Percentiles rank a stretch among this genome's conserved stretches.
Evolutionary conservation across 2,888 invertebrate genomes (phyloP).

Genomic region (Drosophila anomalata): DNA sequence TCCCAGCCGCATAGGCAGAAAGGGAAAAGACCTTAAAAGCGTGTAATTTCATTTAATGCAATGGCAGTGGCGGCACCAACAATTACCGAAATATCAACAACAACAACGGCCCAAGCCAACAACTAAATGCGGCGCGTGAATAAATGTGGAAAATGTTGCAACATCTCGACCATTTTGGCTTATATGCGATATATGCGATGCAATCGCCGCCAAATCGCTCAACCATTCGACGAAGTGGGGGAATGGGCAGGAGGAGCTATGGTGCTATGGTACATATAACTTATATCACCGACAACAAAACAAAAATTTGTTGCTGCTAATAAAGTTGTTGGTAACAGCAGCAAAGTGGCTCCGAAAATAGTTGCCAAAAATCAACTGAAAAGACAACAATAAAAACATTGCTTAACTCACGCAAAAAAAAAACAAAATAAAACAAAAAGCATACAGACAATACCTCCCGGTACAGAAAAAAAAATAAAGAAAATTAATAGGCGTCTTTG

Average conservation of each 20-base stretch:
- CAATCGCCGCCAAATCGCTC: slow-evolving; percentile 51
- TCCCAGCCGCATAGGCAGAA: slow-evolving; percentile 35
- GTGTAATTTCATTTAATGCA: slow-evolving; percentile 63
- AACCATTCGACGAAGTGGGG: slow-evolving; percentile 33
- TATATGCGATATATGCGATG: slow-evolving; percentile 46
- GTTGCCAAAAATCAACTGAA: slow-evolving; percentile 60
- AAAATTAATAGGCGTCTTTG: slow-evolving; percentile 65
- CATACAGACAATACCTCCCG: slow-evolving; percentile 33
- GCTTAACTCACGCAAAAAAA: slow-evolving; percentile 45
- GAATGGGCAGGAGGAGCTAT: not conserved
- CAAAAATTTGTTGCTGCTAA: slow-evolving; percentile 63
- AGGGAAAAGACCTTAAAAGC: slow-evolving; percentile 45
- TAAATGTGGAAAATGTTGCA: slow-evolving; percentile 53
- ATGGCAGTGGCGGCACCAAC: slow-evolving; percentile 29
- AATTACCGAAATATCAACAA: slow-evolving; percentile 20
- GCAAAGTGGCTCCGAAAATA: slow-evolving; percentile 41
- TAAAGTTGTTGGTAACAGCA: slow-evolving; percentile 68
- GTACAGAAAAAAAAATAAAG: slow-evolving; percentile 25
- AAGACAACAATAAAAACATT: slow-evolving; percentile 56
- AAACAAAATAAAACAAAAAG: slow-evolving; percentile 30
- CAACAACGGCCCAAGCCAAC: slow-evolving; percentile 12
- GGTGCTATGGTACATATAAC: slow-evolving; percentile 33
- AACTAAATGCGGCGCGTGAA: slow-evolving; percentile 49
- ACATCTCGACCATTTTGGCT: slow-evolving; percentile 50
- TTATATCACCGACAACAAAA: slow-evolving; percentile 48